Percentiles rank a stretch among this genome's conserved stretches.
Evolutionary conservation across 92 coral and sea anemone genomes (phyloP).

Genomic region (Blastomussa wellsi): DNA sequence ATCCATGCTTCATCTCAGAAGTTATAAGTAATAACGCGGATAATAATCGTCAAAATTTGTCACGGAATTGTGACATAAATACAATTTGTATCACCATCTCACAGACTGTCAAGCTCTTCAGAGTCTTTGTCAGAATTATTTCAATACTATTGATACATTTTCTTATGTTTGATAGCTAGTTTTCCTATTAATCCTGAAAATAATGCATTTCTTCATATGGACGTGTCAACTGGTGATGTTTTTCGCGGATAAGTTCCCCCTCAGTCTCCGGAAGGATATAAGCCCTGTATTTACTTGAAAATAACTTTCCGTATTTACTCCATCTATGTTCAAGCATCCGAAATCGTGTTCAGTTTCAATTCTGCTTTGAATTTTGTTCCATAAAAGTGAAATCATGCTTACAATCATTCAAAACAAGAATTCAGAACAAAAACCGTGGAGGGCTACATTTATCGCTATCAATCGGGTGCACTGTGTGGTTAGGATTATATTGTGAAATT

Average conservation of each 20-base stretch:
- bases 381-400: neutral
- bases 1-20: slow-evolving; percentile 9
- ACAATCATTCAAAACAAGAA: slow-evolving; percentile 1
- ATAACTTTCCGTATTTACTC: slow-evolving; percentile 8
- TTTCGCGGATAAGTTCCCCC: slow-evolving; percentile 24
- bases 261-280: neutral
- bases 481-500: slow-evolving; percentile 29
- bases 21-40: neutral
- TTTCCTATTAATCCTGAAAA: neutral
- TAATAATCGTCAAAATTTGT: neutral
- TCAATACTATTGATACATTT: neutral
- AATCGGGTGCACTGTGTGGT: slow-evolving; percentile 21
- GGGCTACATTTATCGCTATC: slow-evolving; percentile 29
- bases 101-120: neutral
- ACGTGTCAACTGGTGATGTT: slow-evolving; percentile 18
- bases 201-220: slow-evolving; percentile 2
- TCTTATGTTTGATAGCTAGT: neutral
- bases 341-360: neutral
- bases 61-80: neutral
- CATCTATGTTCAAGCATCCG: neutral
- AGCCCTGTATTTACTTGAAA: neutral
- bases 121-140: neutral
- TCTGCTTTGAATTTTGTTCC: neutral
- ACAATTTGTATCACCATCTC: neutral
- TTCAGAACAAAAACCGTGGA: slow-evolving; percentile 17